phyloP scores from a whole-genome alignment of 1,140 invertebrate species.

The Solenopsis invicta region DNA sequence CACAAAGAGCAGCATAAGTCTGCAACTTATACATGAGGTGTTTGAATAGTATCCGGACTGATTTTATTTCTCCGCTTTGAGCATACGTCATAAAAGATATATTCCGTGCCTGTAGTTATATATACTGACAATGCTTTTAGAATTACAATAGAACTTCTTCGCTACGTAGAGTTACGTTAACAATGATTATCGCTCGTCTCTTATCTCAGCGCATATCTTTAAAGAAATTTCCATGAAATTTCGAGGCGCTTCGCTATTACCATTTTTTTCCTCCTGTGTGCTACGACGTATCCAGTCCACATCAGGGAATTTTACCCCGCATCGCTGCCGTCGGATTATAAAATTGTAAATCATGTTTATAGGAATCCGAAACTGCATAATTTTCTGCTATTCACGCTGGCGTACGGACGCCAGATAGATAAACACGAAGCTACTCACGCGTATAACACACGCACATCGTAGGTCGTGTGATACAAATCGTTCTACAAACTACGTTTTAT shows the following conservation, averaged over 20 bases:
- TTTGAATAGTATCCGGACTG: neutral
- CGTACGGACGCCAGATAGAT: neutral
- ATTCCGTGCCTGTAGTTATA: neutral
- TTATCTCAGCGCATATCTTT: neutral
- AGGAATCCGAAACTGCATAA: slow-evolving; percentile 16
- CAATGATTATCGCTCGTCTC: neutral
- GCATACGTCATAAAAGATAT: neutral
- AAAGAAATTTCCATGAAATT: slow-evolving; percentile 7
- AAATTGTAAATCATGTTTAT: slow-evolving; percentile 25
- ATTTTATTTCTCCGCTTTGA: neutral
- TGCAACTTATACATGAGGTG: no score
- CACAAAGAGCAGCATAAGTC: neutral
- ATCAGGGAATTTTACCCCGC: neutral
- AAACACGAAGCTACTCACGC: slow-evolving; percentile 29
- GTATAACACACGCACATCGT: slow-evolving; percentile 12
- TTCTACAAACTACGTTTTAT: slow-evolving; percentile 43
- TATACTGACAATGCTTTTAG: neutral
- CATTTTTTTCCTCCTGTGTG: neutral
- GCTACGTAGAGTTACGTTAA: neutral
- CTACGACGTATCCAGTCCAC: neutral
- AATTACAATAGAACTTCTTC: neutral
- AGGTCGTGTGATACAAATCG: slow-evolving; percentile 53
- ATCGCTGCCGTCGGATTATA: neutral
- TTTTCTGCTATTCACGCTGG: slow-evolving; percentile 1
- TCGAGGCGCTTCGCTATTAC: neutral